Evolutionary conservation across 2,113 vertebrate genomes (phyloP), one percentile per base, ranked within the genome.

Genomic region (Oryzias celebensis): DNA sequence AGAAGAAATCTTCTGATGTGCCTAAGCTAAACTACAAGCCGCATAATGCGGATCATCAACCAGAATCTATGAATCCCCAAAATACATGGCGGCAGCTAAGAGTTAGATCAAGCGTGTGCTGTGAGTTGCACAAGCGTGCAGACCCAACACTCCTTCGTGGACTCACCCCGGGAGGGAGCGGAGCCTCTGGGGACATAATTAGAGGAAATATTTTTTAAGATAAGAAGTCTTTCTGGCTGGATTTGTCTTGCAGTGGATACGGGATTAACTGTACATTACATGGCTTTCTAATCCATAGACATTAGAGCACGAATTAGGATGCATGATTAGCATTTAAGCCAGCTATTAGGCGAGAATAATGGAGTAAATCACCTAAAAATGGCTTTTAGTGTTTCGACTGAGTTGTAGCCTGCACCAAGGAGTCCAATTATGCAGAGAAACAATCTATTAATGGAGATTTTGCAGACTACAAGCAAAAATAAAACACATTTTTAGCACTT

Each of bases 181-280:
- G 50, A 74, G 72, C 73, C 7, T 46, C 86, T 5, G 56, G 81
- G 72, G 85, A 81, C 68, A 15, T 73, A 84, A 88, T 87, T 88
- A 88, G 78, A 66, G 65, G 63, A 72, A 54, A 65, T 45, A 65
- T 66, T 81, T 87, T 58, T 68, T 63, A 85, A 78, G 80, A 84
- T 78, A 84, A 80, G 80, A 76, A 85, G 45, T 16, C 22, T 69
- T 85, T 73, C 56, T 45, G 60, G 81, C 63, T 56, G 23, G 77
- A 62, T 81, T 85, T 83, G 71, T 58, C 16, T 62, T 26, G 56
- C 58, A 59, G 79, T 80, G 79, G 75, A 71, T 83, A 62, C 67
- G 60, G 72, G 82, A 85, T 85, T 88, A 82, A 83, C 83, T 62
- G 80, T 88, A 86, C 74, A 69, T 85, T 88, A 88, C 86, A 75